Evolutionary conservation across 2,888 invertebrate genomes (phyloP), one percentile per base, ranked within the genome.

Genomic region (Onchidella celtica): DNA sequence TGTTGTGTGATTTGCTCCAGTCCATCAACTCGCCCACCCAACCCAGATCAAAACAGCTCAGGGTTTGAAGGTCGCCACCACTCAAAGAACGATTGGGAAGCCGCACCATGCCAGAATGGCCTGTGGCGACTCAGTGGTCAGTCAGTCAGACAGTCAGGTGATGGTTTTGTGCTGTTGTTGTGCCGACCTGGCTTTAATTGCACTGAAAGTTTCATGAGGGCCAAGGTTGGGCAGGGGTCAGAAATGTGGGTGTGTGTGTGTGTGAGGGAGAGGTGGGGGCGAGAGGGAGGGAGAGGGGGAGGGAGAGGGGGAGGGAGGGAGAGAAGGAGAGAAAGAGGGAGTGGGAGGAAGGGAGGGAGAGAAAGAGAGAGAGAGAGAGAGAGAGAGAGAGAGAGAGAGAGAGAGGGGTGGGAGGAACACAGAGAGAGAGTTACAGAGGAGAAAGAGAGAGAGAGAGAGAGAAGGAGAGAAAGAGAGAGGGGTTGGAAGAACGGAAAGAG

Each of bases 291-390:
- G 66, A 66, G 9, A 32, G 66, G 34, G 32, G 11, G 9, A 29
- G 66, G 17, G 66, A 66, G 14, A 38, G 69, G n/a, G 36, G 40
- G 69, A 38, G 24, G 27, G 69, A 32, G 69, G 9, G 11, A 27
- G 38, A 36, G 69, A 38, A 27, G 47, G 69, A 38, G 9, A 14
- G 69, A 69, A 40, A 69, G 27, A 6, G 36, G n/a, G n/a, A 14
- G 4, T n/a, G 29, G 24, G 66, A 9, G 29, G 29, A 32, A 66
- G 66, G 34, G 29, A 66, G 66, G 14, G 47, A 70, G 24, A 70
- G 14, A 38, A 27, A 70, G 47, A 40, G 38, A 38, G 24, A 34
- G 14, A 70, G 70, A 70, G 47, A 70, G 17, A 70, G 17, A 70
- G 27, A 14, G 36, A 40, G 70, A 47, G 47, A 47, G 47, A 11